These are phyloP conservation scores for Melanotaenia parkinsoni DNA, from an alignment of 2,797 vertebrate species.

Conservation along the genomic window DNA sequence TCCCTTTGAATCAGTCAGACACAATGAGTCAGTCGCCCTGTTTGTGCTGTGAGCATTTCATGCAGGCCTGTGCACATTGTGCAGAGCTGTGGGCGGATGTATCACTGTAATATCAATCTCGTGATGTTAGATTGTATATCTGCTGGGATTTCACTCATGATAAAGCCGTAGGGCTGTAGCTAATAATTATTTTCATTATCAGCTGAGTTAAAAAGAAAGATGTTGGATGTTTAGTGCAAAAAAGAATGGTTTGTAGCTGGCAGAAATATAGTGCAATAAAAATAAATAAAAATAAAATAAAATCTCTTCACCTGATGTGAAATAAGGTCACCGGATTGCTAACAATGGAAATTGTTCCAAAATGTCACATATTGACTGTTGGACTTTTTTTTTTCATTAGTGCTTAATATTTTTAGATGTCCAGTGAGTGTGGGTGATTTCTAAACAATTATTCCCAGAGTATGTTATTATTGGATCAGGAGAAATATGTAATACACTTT, in stretches of 20 bases:
- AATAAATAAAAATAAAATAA: too few species aligned
- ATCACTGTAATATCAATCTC: constrained; percentile 33
- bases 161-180: background rate
- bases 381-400: background rate
- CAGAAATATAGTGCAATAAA: background rate
- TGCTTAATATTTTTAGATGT: background rate
- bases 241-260: background rate
- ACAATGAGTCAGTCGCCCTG: constrained; percentile 42
- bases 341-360: background rate
- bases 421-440: background rate
- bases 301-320: background rate
- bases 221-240: background rate
- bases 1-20: constrained; percentile 53
- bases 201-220: background rate
- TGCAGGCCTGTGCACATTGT: constrained; percentile 36
- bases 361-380: background rate
- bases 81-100: constrained; percentile 35
- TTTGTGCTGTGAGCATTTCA: constrained; percentile 36
- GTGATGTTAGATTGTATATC: constrained; percentile 32
- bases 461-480: background rate
- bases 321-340: background rate
- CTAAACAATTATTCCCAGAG: background rate
- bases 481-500: background rate
- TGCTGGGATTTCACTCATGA: constrained; percentile 18
- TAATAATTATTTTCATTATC: constrained; percentile 3